Evolutionary conservation across 1,140 invertebrate species (phyloP).

Genomic region (Tigriopus japonicus): DNA sequence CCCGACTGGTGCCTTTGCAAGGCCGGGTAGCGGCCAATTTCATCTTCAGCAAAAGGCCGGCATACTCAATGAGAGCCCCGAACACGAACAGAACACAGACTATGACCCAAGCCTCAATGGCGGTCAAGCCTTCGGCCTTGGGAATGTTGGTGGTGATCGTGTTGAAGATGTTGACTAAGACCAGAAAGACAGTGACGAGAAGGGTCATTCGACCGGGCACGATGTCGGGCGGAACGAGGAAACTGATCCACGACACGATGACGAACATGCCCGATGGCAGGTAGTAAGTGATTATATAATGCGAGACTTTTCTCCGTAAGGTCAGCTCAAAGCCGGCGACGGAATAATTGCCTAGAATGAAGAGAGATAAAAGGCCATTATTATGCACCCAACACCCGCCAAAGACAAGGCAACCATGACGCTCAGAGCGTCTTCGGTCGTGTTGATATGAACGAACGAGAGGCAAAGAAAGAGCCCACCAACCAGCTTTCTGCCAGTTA

Average conservation of each 20-base stretch:
- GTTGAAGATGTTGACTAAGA: slow-evolving; percentile 14
- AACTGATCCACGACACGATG: slow-evolving; percentile 43
- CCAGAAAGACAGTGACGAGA: slow-evolving; percentile 14
- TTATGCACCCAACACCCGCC: not conserved
- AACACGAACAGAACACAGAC: slow-evolving; percentile 49
- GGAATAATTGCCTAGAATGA: slow-evolving; percentile 11
- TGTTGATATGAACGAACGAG: too few species aligned
- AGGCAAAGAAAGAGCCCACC: too few species aligned
- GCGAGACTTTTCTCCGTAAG: slow-evolving; percentile 12
- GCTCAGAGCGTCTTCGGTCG: too few species aligned
- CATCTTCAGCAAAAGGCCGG: slow-evolving; percentile 32
- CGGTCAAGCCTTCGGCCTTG: slow-evolving; percentile 19
- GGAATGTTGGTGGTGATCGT: slow-evolving; percentile 13
- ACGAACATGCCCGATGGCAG: slow-evolving; percentile 32
- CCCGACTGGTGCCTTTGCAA: not conserved
- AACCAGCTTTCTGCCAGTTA: too few species aligned
- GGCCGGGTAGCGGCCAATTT: not conserved
- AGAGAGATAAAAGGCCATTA: not conserved
- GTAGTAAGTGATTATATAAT: slow-evolving; percentile 14
- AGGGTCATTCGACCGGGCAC: slow-evolving; percentile 29
- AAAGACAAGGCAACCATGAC: too few species aligned
- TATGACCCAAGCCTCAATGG: slow-evolving; percentile 49
- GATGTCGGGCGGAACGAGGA: slow-evolving; percentile 40
- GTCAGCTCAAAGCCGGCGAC: slow-evolving; percentile 13
- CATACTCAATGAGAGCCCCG: slow-evolving; percentile 44